Evolutionary conservation across 2,888 invertebrate species (phyloP).

Genomic region (Drosophila imparisetae): DNA sequence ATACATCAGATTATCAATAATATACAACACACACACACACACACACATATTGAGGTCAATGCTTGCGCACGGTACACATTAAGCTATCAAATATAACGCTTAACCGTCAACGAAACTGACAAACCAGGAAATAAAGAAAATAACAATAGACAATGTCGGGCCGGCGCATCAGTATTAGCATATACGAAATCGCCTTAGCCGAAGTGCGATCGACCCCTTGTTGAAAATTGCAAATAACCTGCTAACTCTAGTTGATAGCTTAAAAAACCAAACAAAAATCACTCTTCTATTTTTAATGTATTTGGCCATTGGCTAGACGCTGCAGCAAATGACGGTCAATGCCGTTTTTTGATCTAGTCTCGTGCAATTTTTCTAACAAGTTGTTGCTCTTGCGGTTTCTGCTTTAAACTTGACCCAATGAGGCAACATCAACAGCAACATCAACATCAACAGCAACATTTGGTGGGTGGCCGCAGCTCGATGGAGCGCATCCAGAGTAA

Average conservation of each 20-base stretch:
- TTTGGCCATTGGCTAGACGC: constrained; percentile 32
- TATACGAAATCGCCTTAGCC: constrained; percentile 41
- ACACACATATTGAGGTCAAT: constrained; percentile 62
- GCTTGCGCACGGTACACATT: constrained; percentile 52
- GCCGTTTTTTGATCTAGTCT: constrained; percentile 80
- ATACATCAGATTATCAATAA: constrained; percentile 13
- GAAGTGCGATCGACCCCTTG: constrained; percentile 58
- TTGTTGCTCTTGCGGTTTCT: constrained; percentile 22
- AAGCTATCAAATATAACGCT: constrained; percentile 60
- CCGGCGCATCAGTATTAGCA: constrained; percentile 46
- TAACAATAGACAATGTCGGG: constrained; percentile 60
- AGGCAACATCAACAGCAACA: constrained; percentile 12
- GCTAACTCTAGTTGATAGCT: constrained; percentile 50
- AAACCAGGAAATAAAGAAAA: constrained; percentile 71
- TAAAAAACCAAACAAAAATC: constrained; percentile 13
- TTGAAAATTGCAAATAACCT: constrained; percentile 67
- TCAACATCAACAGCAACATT: constrained; percentile 13
- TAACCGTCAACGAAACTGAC: constrained; percentile 51
- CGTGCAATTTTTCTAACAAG: constrained; percentile 46
- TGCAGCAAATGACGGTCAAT: constrained; percentile 70
- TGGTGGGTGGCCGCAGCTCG: constrained; percentile 30
- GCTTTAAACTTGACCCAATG: constrained; percentile 75
- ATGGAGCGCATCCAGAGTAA: constrained; percentile 25
- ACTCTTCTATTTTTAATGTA: constrained; percentile 58
- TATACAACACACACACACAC: constrained; percentile 21